Evolutionary conservation across 1,140 invertebrate species (phyloP).

Genomic region (Aphidius ervi): DNA sequence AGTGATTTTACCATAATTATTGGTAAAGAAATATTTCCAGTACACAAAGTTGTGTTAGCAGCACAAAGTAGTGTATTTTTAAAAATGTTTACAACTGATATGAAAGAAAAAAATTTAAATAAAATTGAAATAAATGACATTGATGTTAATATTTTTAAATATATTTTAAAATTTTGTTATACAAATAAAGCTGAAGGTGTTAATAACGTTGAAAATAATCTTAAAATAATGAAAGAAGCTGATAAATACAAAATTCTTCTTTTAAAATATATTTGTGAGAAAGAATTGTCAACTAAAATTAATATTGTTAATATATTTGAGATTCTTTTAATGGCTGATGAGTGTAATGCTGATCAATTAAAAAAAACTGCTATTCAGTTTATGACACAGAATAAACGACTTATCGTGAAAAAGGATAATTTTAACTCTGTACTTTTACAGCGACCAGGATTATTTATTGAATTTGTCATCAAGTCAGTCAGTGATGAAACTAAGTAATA

Average conservation of each 20-base stretch:
- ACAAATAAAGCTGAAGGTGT: too few species aligned
- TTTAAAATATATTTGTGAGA: slow-evolving; percentile 99
- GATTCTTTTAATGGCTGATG: slow-evolving; percentile 90
- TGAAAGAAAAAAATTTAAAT: slow-evolving; percentile 96
- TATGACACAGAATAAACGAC: too few species aligned
- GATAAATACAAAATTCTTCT: slow-evolving; percentile 97
- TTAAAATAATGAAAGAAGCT: slow-evolving; percentile 92
- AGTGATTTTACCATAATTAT: neutral
- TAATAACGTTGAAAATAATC: slow-evolving; percentile 85
- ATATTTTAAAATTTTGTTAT: slow-evolving; percentile 69
- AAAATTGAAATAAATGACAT: slow-evolving; percentile 95
- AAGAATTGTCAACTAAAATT: slow-evolving; percentile 91
- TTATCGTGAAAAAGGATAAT: too few species aligned
- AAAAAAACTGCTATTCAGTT: too few species aligned
- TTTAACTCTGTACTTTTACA: too few species aligned
- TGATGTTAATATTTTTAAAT: slow-evolving; percentile 89
- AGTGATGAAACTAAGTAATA: too few species aligned
- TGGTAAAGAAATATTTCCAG: neutral
- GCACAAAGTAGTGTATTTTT: slow-evolving; percentile 94
- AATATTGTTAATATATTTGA: slow-evolving; percentile 96
- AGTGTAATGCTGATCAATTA: too few species aligned
- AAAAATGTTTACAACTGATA: slow-evolving; percentile 99
- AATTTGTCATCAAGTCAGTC: too few species aligned
- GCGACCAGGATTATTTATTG: too few species aligned
- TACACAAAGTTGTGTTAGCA: slow-evolving; percentile 48